phyloP scores from a whole-genome alignment of 1,140 invertebrate species.

The Propsilocerus akamusi region DNA sequence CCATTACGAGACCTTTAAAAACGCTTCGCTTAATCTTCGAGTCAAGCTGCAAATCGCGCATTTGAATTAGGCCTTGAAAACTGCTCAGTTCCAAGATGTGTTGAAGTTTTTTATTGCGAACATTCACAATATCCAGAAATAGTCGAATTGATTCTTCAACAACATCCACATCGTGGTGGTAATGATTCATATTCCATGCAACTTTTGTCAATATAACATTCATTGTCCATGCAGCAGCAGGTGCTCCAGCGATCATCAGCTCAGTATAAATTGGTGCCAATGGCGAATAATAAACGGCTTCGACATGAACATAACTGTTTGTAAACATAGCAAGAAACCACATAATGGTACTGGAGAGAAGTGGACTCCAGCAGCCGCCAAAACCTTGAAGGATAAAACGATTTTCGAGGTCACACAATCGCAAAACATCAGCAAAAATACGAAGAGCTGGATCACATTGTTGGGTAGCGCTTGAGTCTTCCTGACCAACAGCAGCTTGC shows the following conservation, averaged over 20 bases:
- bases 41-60: neutral
- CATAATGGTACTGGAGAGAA: conserved; percentile 44
- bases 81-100: neutral
- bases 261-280: neutral
- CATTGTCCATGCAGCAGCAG: neutral
- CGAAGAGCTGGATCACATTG: conserved; percentile 41
- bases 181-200: neutral
- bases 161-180: neutral
- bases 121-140: neutral
- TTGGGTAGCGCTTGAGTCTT: conserved; percentile 27
- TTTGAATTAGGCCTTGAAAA: neutral
- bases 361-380: conserved; percentile 31
- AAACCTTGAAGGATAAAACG: conserved; percentile 32
- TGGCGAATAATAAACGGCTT: neutral
- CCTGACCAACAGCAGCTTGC: conserved; percentile 25
- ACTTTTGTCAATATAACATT: neutral
- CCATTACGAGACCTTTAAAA: neutral
- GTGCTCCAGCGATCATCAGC: neutral
- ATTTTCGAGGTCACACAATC: conserved; percentile 47
- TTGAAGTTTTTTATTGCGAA: neutral
- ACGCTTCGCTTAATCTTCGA: neutral
- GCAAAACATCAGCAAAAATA: conserved; percentile 41
- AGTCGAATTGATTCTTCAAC: conserved; percentile 2
- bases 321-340: conserved; percentile 37
- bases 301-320: neutral